Percentiles rank a stretch among this genome's conserved stretches.
These are phyloP conservation scores for Trachelus tabidus DNA, from an alignment of 2,888 invertebrate genomes.

Conservation along the genomic window DNA sequence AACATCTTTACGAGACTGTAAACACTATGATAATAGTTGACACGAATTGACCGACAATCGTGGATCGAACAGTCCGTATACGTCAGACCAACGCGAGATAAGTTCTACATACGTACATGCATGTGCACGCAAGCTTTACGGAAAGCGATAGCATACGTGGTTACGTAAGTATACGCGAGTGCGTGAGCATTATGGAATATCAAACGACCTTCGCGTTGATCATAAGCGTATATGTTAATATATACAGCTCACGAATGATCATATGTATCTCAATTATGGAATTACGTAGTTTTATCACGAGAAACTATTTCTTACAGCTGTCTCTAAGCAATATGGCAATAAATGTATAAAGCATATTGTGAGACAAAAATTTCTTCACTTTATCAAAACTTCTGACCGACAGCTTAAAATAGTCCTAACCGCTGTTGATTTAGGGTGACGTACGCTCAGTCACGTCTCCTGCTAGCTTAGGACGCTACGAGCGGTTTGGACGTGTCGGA, in stretches of 20 bases:
- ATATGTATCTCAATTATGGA: background rate
- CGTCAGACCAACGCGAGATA: background rate
- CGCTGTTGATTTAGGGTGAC: background rate
- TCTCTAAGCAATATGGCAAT: background rate
- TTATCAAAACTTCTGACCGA: background rate
- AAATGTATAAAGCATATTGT: background rate
- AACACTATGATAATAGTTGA: background rate
- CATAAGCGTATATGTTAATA: background rate
- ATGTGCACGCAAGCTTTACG: background rate
- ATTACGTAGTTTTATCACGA: background rate
- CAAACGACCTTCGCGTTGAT: background rate
- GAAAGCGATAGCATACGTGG: background rate
- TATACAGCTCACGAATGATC: background rate
- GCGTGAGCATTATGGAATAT: background rate
- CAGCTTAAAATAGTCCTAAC: background rate
- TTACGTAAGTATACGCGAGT: background rate
- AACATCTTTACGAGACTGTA: background rate
- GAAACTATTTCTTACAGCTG: background rate
- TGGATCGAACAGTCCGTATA: background rate
- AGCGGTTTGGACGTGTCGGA: constrained; percentile 32
- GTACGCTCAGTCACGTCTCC: background rate
- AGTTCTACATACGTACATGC: background rate
- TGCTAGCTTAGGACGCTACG: constrained; percentile 40
- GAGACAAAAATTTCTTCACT: background rate
- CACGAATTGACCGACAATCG: background rate